Conservation (phyloP, 30 jellyfish, hydroid and myxozoan genomes). For the Chironex yamaguchii region DNA sequence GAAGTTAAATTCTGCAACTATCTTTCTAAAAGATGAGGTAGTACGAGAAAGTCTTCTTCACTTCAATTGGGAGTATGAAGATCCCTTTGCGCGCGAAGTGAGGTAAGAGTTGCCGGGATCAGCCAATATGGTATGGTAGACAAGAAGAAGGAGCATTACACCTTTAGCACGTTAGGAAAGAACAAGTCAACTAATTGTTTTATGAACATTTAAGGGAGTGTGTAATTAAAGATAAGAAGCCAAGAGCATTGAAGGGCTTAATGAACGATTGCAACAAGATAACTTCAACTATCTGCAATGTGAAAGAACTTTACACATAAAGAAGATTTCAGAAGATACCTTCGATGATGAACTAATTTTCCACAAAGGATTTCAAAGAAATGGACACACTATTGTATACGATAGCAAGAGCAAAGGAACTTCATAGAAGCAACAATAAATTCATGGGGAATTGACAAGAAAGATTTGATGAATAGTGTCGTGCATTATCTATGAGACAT, state of each 20-base stretch:
- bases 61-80: neutral
- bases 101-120: conserved; percentile 28
- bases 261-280: conserved; percentile 2
- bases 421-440: conserved; percentile 38
- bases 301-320: neutral
- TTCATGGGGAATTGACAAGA: conserved; percentile 29
- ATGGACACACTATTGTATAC: conserved; percentile 19
- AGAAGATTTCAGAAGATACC: conserved; percentile 14
- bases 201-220: neutral
- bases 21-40: conserved; percentile 13
- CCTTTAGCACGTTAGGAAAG: neutral
- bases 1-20: neutral
- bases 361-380: conserved; percentile 19
- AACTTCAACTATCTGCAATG: neutral
- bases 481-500: neutral
- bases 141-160: conserved; percentile 6
- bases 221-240: neutral
- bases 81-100: conserved; percentile 29
- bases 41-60: conserved; percentile 12
- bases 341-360: conserved; percentile 4
- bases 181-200: conserved; percentile 18
- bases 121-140: neutral
- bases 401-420: conserved; percentile 16
- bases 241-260: conserved; percentile 15
- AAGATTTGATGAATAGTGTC: neutral